Conservation (phyloP, 2,888 invertebrate species). For the Sarcophaga variegata region DNA sequence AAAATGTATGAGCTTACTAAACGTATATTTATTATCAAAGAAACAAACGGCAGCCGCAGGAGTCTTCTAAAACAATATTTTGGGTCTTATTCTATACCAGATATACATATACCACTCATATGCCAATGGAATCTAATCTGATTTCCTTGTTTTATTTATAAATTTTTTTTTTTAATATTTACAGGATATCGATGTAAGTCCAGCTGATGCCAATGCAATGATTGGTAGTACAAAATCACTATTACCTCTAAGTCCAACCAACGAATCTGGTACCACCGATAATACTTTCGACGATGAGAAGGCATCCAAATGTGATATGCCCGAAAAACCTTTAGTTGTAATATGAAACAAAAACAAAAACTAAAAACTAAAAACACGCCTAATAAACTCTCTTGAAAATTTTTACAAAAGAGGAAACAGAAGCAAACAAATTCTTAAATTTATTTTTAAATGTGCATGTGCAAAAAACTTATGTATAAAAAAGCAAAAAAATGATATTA, state of each 20-base stretch:
- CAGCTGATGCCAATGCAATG: conserved; percentile 77
- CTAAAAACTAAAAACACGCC: background rate
- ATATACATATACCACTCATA: too few species aligned
- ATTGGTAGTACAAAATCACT: conserved; percentile 81
- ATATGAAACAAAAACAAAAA: conserved; percentile 73
- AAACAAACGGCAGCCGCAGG: too few species aligned
- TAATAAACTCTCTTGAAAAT: conserved; percentile 5
- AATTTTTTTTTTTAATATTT: conserved; percentile 8
- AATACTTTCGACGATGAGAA: conserved; percentile 77
- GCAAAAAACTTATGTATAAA: background rate
- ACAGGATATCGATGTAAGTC: conserved; percentile 70
- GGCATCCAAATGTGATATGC: conserved; percentile 78
- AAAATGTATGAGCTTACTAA: too few species aligned
- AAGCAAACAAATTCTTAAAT: conserved; percentile 16
- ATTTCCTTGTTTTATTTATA: background rate
- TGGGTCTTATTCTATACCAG: too few species aligned
- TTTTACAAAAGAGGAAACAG: too few species aligned
- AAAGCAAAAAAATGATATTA: background rate
- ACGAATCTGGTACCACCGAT: conserved; percentile 75
- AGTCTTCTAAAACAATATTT: too few species aligned
- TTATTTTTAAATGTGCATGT: conserved; percentile 48
- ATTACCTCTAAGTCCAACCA: conserved; percentile 80
- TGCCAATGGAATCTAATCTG: too few species aligned
- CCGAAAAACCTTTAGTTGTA: conserved; percentile 80
- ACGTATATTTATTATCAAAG: too few species aligned